Evolutionary conservation across 2,888 invertebrate genomes (phyloP).

Genomic region (Lordiphosa fenestrarum): DNA sequence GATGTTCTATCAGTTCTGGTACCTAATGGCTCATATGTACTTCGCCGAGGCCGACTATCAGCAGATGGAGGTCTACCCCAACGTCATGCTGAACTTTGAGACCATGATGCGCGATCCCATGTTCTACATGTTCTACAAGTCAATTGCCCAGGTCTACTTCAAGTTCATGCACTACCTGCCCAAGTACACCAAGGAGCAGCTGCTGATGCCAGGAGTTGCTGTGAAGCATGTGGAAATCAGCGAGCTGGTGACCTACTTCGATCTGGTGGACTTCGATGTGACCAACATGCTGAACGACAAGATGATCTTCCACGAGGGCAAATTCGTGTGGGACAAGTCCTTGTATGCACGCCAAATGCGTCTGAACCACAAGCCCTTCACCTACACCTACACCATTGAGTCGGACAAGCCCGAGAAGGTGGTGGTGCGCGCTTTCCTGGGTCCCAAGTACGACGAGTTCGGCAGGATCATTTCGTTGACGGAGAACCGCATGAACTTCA

Average conservation of each 20-base stretch:
- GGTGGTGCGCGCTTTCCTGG: conserved; percentile 85
- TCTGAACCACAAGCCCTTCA: conserved; percentile 86
- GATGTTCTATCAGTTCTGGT: conserved; percentile 74
- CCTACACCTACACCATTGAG: conserved; percentile 83
- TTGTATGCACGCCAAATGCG: conserved; percentile 85
- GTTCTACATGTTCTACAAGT: conserved; percentile 86
- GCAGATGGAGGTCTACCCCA: conserved; percentile 79
- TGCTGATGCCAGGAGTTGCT: conserved; percentile 83
- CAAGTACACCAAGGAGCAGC: conserved; percentile 84
- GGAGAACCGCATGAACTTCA: conserved; percentile 83
- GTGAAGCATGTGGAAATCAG: conserved; percentile 85
- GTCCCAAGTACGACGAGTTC: conserved; percentile 85
- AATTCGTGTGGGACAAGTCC: conserved; percentile 79
- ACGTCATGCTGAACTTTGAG: conserved; percentile 85
- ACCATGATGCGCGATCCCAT: conserved; percentile 87
- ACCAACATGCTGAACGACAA: conserved; percentile 77
- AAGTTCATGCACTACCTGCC: conserved; percentile 83
- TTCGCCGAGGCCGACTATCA: conserved; percentile 56
- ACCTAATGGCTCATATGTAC: conserved; percentile 61
- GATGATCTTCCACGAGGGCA: conserved; percentile 72
- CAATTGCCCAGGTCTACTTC: conserved; percentile 83
- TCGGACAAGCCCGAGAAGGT: conserved; percentile 83
- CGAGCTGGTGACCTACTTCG: conserved; percentile 86
- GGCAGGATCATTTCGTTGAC: conserved; percentile 82
- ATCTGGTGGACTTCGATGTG: conserved; percentile 84